Base-by-base conservation (phyloP, 2,113 vertebrate species). In the Trogon surrucura region DNA sequence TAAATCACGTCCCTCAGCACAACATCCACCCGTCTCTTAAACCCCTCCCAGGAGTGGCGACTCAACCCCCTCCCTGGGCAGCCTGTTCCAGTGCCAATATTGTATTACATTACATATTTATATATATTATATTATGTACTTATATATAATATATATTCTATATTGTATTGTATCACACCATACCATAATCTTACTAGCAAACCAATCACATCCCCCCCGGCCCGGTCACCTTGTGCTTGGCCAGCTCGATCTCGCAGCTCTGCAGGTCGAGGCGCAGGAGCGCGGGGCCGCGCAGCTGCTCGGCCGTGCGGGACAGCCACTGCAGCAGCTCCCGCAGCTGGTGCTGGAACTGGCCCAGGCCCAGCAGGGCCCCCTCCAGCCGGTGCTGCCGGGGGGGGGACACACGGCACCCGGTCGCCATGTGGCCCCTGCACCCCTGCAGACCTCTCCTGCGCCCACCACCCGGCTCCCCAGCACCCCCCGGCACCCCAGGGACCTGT, bases 151-250 rank as follows among this genome's bases (percentile, higher is more conserved):
- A n/a, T n/a, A n/a, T n/a, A n/a, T n/a, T n/a, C n/a, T n/a, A n/a
- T n/a, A n/a, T n/a, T n/a, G n/a, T n/a, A n/a, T n/a, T n/a, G n/a
- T n/a, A n/a, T n/a, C n/a, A n/a, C n/a, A n/a, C n/a, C n/a, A n/a
- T n/a, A n/a, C n/a, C n/a, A n/a, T n/a, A n/a, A n/a, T n/a, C n/a
- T n/a, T n/a, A n/a, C n/a, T n/a, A n/a, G n/a, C n/a, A n/a, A n/a
- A n/a, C n/a, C n/a, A n/a, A n/a, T n/a, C n/a, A n/a, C n/a, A n/a
- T n/a, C n/a, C n/a, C n/a, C n/a, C n/a, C n/a, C n/a, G n/a, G n/a
- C n/a, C n/a, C n/a, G n/a, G n/a, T n/a, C 72, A 99, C 99, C 98
- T 98, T 99, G 97, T 99, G 99, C 95, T 99, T 99, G 85, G 99
- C 99, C 97, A 99, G 97, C 95, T 99, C 98, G 51, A 99, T 99